These are phyloP conservation scores for Latheticus oryzae DNA, from an alignment of 2,888 invertebrate genomes.

Conservation along the genomic window DNA sequence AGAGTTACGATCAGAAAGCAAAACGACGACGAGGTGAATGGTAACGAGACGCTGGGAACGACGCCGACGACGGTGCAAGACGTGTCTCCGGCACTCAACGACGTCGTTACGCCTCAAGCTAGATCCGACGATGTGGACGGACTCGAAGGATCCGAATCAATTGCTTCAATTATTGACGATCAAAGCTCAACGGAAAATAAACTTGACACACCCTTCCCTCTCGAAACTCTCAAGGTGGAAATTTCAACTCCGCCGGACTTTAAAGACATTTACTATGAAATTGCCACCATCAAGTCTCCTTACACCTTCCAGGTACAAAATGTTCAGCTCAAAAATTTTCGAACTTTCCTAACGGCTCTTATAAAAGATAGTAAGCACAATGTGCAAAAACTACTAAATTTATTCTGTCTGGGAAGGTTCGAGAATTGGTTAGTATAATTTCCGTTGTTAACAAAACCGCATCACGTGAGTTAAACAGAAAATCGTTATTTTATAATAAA, in stretches of 20 bases:
- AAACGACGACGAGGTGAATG: slow-evolving; percentile 69
- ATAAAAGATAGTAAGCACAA: no score
- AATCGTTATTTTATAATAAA: no score
- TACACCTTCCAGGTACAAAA: slow-evolving; percentile 85
- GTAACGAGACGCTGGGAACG: slow-evolving; percentile 59
- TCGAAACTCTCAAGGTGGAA: slow-evolving; percentile 88
- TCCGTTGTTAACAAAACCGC: no score
- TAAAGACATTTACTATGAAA: slow-evolving; percentile 87
- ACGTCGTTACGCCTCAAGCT: slow-evolving; percentile 69
- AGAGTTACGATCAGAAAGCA: slow-evolving; percentile 83
- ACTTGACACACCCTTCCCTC: slow-evolving; percentile 71
- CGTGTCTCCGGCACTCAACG: slow-evolving; percentile 62
- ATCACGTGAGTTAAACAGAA: no score
- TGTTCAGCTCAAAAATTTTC: no score
- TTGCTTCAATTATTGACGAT: slow-evolving; percentile 71
- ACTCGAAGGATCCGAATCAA: slow-evolving; percentile 80
- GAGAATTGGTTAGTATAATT: no score
- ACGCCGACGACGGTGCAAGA: slow-evolving; percentile 53
- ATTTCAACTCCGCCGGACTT: slow-evolving; percentile 90
- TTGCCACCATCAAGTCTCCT: slow-evolving; percentile 90
- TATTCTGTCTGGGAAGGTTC: no score
- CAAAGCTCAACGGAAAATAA: slow-evolving; percentile 74
- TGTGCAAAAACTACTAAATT: no score
- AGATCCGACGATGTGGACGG: slow-evolving; percentile 71
- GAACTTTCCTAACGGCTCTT: no score